A percentile compares a stretch with the other conserved stretches of the same genome.
Conservation (phyloP, 2,113 vertebrate species). For the Pachypanchax playfairii region DNA sequence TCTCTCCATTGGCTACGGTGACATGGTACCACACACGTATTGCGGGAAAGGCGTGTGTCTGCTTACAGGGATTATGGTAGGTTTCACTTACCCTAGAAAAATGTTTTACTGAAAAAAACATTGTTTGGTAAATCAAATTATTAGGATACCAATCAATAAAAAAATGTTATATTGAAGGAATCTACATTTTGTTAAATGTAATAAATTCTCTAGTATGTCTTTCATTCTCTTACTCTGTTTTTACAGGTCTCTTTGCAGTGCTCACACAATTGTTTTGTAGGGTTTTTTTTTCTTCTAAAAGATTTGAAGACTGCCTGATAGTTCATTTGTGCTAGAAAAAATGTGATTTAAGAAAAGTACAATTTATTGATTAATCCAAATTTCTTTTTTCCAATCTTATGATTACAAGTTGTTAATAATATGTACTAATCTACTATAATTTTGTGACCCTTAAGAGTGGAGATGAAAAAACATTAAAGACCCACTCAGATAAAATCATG, state of each 20-base stretch:
- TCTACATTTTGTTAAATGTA: too few species aligned
- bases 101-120: neutral
- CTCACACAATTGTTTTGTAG: neutral
- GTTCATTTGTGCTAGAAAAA: too few species aligned
- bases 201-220: neutral
- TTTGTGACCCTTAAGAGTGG: too few species aligned
- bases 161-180: neutral
- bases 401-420: too few species aligned
- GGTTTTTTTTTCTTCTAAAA: slow-evolving; percentile 1
- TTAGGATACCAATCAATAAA: neutral
- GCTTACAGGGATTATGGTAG: slow-evolving; percentile 97
- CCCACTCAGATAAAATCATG: too few species aligned
- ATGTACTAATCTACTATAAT: too few species aligned
- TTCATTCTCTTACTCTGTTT: neutral
- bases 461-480: too few species aligned
- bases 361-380: too few species aligned
- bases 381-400: too few species aligned
- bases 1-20: slow-evolving; percentile 96
- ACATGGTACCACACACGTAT: slow-evolving; percentile 98
- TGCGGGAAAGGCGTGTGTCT: slow-evolving; percentile 96
- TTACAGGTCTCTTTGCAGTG: neutral
- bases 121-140: neutral
- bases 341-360: too few species aligned
- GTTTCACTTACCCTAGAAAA: slow-evolving; percentile 22
- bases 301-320: too few species aligned